Evolutionary conservation across 2,888 invertebrate species (phyloP), one percentile per base, ranked within the genome.

Genomic region (Leistus spinibarbis): DNA sequence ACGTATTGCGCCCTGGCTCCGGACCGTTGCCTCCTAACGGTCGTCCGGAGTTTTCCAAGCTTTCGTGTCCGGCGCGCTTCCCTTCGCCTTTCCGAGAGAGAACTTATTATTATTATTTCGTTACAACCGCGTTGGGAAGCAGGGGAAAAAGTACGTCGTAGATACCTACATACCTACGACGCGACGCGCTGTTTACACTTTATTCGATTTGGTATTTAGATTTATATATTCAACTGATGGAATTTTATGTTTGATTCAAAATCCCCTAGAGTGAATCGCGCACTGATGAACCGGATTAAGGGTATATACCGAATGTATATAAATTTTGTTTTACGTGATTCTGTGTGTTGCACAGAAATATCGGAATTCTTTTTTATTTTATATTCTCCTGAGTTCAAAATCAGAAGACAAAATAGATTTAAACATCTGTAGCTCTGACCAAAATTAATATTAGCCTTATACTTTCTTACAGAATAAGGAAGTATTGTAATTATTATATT

Each of bases 1-100:
- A 79, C 79, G 78, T 79, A 80, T 80, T 72, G 79, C 69, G 53
- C 54, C 54, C 64, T 53, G 66, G 20, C 69, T 56, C 67, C 62
- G 62, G 56, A 27, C 40, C 56, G 64, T 17, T 23, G 64, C 27
- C 24, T 64, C 64, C 22, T 27, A 27, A 27, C 64, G 64, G 24
- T 23, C 64, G 64, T 64, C 64, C 24, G 64, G 64, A 64, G 64
- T 64, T 64, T 64, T 64, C 60, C 40, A 40, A 60, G 60, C 60
- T 60, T 19, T 60, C 20, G 27, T 27, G 23, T 17, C 64, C 64
- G 64, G 27, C 22, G 17, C 16, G 62, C 62, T 3, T 62, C 10
- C 62, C 22, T 24, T 24, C 64, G 20, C 7, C 16, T 64, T 24
- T 13, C 22, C n/a, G 16, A 60, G 60, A 17, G 20, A 60, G 60